These are phyloP conservation scores for Leptatherina wallacei DNA, from an alignment of 2,797 vertebrate genomes.

Conservation along the genomic window DNA sequence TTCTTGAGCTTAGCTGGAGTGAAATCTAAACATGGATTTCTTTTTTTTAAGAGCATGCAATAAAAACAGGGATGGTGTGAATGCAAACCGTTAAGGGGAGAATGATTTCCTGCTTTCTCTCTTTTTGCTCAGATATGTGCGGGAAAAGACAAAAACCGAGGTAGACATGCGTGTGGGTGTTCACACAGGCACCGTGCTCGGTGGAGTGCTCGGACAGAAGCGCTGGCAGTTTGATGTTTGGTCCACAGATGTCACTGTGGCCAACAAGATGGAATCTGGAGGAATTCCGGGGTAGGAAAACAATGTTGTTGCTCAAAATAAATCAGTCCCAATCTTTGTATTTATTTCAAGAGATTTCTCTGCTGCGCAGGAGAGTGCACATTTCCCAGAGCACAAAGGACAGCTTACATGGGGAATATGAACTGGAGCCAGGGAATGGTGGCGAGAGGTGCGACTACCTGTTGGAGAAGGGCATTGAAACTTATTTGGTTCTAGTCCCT, in stretches of 20 bases:
- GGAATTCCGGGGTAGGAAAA: conserved; percentile 90
- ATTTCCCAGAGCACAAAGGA: conserved; percentile 94
- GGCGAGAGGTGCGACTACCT: conserved; percentile 92
- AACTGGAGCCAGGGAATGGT: conserved; percentile 90
- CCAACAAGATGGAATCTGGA: conserved; percentile 97
- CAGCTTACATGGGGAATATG: conserved; percentile 91
- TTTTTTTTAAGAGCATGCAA: neutral
- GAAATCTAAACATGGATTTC: too few relatives aligned
- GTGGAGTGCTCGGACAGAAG: conserved; percentile 94
- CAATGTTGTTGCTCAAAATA: neutral
- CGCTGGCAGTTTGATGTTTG: conserved; percentile 98
- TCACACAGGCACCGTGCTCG: conserved; percentile 92
- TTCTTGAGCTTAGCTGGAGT: neutral
- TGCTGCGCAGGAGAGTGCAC: conserved; percentile 87
- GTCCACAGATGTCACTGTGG: conserved; percentile 96
- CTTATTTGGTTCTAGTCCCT: conserved; percentile 88
- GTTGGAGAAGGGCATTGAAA: conserved; percentile 93
- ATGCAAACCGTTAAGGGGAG: too few relatives aligned
- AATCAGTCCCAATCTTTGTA: neutral
- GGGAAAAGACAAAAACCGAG: conserved; percentile 92
- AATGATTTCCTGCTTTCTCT: neutral
- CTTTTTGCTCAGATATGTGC: conserved; percentile 85
- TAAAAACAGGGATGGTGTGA: neutral
- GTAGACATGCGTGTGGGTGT: conserved; percentile 97
- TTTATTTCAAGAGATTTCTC: conserved; percentile 17